Evolutionary conservation across 2,888 invertebrate genomes (phyloP).

Genomic region (Rhorus exstirpatorius): DNA sequence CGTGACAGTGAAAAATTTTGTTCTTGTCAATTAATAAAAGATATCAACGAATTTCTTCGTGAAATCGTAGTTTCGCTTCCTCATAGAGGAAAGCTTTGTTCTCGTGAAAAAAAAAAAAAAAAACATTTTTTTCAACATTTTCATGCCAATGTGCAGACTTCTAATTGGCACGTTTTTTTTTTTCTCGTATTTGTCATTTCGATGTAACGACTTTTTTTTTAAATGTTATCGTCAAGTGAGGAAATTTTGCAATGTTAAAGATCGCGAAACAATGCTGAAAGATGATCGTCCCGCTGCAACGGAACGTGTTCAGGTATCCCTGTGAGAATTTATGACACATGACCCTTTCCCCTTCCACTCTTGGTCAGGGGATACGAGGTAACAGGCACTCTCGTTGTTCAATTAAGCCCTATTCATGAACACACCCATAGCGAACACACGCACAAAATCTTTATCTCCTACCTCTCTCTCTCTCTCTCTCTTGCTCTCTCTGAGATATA

Average conservation of each 20-base stretch:
- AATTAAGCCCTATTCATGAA: constrained; percentile 73
- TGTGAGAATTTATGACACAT: constrained; percentile 71
- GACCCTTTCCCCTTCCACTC: constrained; percentile 30
- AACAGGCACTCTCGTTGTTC: constrained; percentile 71
- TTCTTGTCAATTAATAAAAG: neutral
- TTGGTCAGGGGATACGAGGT: constrained; percentile 10
- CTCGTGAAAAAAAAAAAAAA: neutral
- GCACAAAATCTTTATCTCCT: constrained; percentile 22
- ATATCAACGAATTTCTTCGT: constrained; percentile 1
- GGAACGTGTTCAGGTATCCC: constrained; percentile 44
- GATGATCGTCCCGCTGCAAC: constrained; percentile 34
- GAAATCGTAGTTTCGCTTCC: too few relatives aligned
- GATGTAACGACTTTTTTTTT: too few relatives aligned
- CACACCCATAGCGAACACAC: constrained; percentile 49
- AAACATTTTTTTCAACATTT: too few relatives aligned
- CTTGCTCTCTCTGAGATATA: neutral
- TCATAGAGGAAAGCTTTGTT: too few relatives aligned
- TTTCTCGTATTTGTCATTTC: too few relatives aligned
- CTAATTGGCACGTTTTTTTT: too few relatives aligned
- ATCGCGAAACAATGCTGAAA: constrained; percentile 33
- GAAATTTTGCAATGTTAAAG: constrained; percentile 11
- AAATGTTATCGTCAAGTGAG: neutral
- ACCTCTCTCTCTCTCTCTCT: neutral
- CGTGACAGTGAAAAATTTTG: constrained; percentile 23
- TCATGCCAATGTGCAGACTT: too few relatives aligned